Conservation (phyloP, 2,113 vertebrate genomes). For the Setophaga coronata region DNA sequence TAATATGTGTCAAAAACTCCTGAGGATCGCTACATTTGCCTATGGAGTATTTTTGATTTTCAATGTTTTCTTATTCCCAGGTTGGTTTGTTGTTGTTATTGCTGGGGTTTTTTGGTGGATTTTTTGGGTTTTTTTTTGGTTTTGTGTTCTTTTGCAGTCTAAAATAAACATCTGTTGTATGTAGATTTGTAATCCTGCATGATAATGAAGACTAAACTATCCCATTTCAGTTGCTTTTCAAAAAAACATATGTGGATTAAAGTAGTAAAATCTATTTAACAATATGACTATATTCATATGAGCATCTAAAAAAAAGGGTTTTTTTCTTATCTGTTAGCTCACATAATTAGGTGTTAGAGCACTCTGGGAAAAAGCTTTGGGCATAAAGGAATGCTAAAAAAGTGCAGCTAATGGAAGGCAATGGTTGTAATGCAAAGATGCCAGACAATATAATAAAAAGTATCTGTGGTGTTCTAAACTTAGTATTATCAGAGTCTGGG, state of each 20-base stretch:
- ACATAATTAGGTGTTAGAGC: neutral
- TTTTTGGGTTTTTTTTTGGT: neutral
- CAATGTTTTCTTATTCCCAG: neutral
- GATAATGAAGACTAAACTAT: neutral
- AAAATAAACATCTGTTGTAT: neutral
- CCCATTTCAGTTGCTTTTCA: neutral
- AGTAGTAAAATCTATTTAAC: neutral
- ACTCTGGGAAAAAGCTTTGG: neutral
- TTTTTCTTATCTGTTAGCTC: neutral
- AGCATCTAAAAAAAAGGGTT: neutral
- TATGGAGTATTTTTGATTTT: neutral
- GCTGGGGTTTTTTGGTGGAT: neutral
- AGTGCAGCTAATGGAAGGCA: neutral
- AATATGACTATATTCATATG: neutral
- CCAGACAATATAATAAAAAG: constrained; percentile 25
- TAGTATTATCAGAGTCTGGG: constrained; percentile 36
- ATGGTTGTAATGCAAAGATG: neutral
- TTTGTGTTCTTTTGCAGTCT: neutral
- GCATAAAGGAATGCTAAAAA: neutral
- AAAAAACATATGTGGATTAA: neutral
- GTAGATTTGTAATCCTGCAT: neutral
- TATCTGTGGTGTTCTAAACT: constrained; percentile 33
- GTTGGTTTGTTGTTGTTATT: neutral
- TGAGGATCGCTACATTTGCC: neutral
- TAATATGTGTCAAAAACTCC: no score